phyloP scores from a whole-genome alignment of 2,888 invertebrate genomes.

The Acholoe squamosa region DNA sequence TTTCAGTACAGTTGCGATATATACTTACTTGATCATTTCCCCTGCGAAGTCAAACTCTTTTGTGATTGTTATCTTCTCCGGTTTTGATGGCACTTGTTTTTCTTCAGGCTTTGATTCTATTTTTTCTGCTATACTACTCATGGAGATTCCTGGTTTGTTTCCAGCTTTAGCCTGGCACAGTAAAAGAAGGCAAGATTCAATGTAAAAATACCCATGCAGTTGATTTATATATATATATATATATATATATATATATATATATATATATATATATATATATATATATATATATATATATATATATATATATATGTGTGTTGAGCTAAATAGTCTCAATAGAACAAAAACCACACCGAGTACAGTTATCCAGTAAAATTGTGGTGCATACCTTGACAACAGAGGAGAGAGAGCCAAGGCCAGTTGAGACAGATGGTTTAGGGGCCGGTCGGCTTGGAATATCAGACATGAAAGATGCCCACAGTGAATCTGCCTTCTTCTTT shows the following conservation, averaged over 20 bases:
- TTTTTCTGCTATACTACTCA: neutral
- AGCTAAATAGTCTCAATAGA: too few species aligned
- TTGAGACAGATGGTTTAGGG: constrained; percentile 12
- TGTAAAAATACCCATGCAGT: too few species aligned
- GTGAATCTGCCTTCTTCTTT: constrained; percentile 80
- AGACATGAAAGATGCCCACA: constrained; percentile 82
- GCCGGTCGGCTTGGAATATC: constrained; percentile 76
- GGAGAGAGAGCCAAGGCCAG: constrained; percentile 26
- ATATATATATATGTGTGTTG: too few species aligned
- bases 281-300: too few species aligned
- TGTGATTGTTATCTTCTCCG: constrained; percentile 79
- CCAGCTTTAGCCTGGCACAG: neutral
- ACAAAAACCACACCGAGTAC: too few species aligned
- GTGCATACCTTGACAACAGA: constrained; percentile 31
- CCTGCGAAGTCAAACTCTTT: constrained; percentile 92
- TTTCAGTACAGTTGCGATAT: too few species aligned
- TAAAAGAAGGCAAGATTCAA: neutral
- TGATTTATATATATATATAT: too few species aligned
- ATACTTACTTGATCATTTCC: constrained; percentile 88
- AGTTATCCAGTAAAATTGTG: too few species aligned
- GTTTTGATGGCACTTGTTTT: neutral
- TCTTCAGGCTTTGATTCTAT: neutral
- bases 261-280: too few species aligned
- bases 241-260: too few species aligned
- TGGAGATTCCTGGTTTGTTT: neutral